Base-by-base conservation (phyloP, 2,797 vertebrate genomes). In the Tokudaia muenninki region DNA sequence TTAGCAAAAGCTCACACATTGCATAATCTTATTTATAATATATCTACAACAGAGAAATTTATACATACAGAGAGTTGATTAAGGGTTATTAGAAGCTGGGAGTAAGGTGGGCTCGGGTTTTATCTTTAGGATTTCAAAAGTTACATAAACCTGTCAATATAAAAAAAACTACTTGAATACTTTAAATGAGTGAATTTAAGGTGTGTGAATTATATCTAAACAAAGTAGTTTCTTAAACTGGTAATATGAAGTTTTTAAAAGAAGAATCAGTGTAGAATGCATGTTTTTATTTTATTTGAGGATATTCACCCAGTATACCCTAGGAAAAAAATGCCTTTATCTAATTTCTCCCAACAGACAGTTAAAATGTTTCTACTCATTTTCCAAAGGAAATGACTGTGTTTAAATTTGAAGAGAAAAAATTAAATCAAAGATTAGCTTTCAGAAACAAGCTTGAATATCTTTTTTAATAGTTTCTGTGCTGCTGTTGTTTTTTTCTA, bases 401-500 rank as follows among this genome's bases (percentile, higher is more conserved):
- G 75, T 90, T 96, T 97, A 97, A 97, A 97, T 95, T 91, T 92
- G 61, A 97, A 97, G 50, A 92, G 91, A 92, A 95, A 97, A 97
- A 96, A 90, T 96, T 93, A 95, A 97, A 94, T 95, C 74, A 97
- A 96, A 97, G 86, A 97, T 97, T 97, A 97, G 82, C 74, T 91
- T 96, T 96, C 78, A 95, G 91, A 97, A 89, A 90, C 75, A 95
- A 92, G 34, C 79, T 92, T 95, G 96, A 96, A 95, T 94, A 34
- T 96, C 57, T 94, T 93, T 96, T 96, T 84, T 24, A 95, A 93
- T 97, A 94, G 67, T 92, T 94, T 97, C 78, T 86, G 9, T 95
- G 78, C 86, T 95, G 89, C 79, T 97, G 22, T 80, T 95, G 44
- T 84, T 31, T 96, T 96, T 96, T 92, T 95, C 77, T 80, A 95